Percentiles rank a stretch among this genome's conserved stretches.
Conservation (phyloP, 2,113 vertebrate genomes). For the Motacilla alba region DNA sequence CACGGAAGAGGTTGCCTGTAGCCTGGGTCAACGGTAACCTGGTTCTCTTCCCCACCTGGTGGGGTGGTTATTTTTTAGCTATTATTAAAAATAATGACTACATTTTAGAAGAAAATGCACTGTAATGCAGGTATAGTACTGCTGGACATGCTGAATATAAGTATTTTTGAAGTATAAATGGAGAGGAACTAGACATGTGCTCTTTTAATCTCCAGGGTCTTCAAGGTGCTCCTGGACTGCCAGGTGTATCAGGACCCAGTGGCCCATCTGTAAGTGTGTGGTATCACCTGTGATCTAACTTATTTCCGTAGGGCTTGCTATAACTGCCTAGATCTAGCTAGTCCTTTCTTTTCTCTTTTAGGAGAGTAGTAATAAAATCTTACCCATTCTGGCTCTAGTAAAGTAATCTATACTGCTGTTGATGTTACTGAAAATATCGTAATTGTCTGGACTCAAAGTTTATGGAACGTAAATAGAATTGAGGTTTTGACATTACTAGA, state of each 20-base stretch:
- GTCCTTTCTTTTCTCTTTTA: neutral
- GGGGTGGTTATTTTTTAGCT: neutral
- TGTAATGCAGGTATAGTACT: neutral
- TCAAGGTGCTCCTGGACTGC: slow-evolving; percentile 84
- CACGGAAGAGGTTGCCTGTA: neutral
- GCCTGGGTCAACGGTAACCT: neutral
- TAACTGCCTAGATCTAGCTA: neutral
- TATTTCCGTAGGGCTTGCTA: neutral
- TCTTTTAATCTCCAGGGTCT: slow-evolving; percentile 75
- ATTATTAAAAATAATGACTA: neutral
- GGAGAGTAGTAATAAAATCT: neutral
- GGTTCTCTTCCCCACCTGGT: neutral
- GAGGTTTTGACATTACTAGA: neutral
- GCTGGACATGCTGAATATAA: neutral
- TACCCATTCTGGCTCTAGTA: neutral
- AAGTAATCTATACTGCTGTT: neutral
- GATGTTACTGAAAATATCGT: neutral
- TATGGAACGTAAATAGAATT: neutral
- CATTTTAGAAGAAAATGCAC: neutral
- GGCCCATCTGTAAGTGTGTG: slow-evolving; percentile 82
- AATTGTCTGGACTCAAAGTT: neutral
- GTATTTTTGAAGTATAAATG: neutral
- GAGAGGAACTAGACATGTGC: neutral
- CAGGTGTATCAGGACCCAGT: slow-evolving; percentile 79
- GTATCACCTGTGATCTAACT: neutral